Evolutionary conservation across 2,113 vertebrate genomes (phyloP), one percentile per base, ranked within the genome.

Genomic region (Nothobranchius kuhntae): DNA sequence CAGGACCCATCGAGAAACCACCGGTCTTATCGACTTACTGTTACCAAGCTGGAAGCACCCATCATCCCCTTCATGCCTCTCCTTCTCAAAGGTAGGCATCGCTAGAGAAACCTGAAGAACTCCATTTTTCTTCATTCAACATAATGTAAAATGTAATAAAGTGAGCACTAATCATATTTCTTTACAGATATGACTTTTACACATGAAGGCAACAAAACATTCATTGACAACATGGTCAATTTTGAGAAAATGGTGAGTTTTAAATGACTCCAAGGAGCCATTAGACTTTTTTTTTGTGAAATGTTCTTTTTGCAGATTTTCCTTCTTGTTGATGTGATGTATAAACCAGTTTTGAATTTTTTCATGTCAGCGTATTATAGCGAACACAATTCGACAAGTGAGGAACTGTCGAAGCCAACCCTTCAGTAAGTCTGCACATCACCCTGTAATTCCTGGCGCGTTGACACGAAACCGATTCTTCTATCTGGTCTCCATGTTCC

Each of bases 1-100:
- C 87, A 99, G 97, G 97, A 99, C 86, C 96, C 97, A 50, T 99
- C 97, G 66, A 94, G 97, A 90, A 99, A 99, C 87, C 97, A 99
- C 78, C 92, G 97, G 44, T 93, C 96, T 52, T 99, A 99, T 84
- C 89, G 97, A 82, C 93, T 99, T 56, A 96, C 96, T n/a, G 94
- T 98, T 65, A 95, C 96, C 71, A 99, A 99, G 82, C 91, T 99
- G 92, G 97, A 99, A 46, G 94, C 97, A 7, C 97, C 97, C 67
- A 94, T 98, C 86, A 99, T 98, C 85, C 97, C 97, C 73, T 99
- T 99, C 86, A 98, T 97, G 95, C 97, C 97, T 0, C 93, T 99
- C 72, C 97, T 99, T 71, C 96, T 99, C 83, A 99, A 99, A 96
- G 97, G 97, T 99, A 91, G 77, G 75, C 30, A 30, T 4, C 30